phyloP scores from a whole-genome alignment of 2,113 vertebrate genomes.

The Cromileptes altivelis region DNA sequence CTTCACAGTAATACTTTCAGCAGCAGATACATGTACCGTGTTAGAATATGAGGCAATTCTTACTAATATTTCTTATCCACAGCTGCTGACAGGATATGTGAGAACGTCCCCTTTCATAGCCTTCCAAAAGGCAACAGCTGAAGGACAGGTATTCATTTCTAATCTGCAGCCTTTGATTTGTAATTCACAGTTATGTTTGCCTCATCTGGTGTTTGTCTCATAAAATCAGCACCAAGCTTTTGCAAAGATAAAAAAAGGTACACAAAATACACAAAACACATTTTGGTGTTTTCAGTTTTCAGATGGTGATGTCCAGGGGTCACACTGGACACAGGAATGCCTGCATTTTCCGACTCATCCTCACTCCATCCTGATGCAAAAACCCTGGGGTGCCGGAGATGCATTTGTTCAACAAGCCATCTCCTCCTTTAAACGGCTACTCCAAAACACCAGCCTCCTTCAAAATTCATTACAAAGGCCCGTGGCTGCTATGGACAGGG shows the following conservation, averaged over 20 bases:
- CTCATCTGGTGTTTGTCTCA: not conserved
- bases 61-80: slow-evolving; percentile 20
- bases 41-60: slow-evolving; percentile 33
- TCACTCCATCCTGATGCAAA: not conserved
- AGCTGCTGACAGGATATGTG: slow-evolving; percentile 11
- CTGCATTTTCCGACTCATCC: not conserved
- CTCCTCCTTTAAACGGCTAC: not conserved
- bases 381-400: not conserved
- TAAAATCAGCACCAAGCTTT: not conserved
- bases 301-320: not conserved
- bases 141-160: slow-evolving; percentile 24
- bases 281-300: not conserved
- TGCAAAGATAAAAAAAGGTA: not conserved
- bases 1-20: not conserved
- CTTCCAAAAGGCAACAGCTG: slow-evolving; percentile 25
- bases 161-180: slow-evolving; percentile 8
- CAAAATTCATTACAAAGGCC: not conserved
- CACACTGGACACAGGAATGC: not conserved
- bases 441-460: not conserved
- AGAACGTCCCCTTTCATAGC: not conserved
- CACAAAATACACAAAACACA: not conserved
- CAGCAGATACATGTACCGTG: not conserved
- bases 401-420: not conserved
- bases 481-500: not conserved
- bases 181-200: not conserved